These are phyloP conservation scores for Eciton burchellii DNA, from an alignment of 1,140 invertebrate species.

Conservation along the genomic window DNA sequence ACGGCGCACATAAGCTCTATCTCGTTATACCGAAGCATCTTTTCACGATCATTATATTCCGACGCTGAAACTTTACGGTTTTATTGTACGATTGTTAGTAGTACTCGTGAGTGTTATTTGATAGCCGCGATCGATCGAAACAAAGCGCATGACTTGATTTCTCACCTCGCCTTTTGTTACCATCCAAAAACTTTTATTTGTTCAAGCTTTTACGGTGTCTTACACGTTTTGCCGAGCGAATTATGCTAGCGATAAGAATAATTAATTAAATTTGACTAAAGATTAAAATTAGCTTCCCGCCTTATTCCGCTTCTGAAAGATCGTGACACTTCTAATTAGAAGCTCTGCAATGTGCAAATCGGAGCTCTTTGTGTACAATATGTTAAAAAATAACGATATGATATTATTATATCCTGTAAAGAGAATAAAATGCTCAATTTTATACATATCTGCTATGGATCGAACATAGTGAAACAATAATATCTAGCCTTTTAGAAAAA, in stretches of 20 bases:
- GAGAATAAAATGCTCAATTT: too few relatives aligned
- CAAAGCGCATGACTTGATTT: background rate
- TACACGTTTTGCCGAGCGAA: background rate
- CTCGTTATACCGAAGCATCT: background rate
- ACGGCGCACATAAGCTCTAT: background rate
- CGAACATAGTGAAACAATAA: too few relatives aligned
- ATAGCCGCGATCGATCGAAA: background rate
- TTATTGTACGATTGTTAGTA: too few relatives aligned
- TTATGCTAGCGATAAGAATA: background rate
- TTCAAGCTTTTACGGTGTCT: background rate
- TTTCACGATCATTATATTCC: background rate
- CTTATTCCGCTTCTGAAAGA: background rate
- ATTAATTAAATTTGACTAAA: constrained; percentile 3
- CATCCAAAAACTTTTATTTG: background rate
- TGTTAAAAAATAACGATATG: background rate
- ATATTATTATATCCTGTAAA: too few relatives aligned
- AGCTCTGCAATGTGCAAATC: too few relatives aligned
- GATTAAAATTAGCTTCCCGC: background rate
- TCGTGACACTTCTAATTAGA: too few relatives aligned
- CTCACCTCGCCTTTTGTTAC: background rate
- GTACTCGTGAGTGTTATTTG: too few relatives aligned
- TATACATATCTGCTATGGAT: too few relatives aligned
- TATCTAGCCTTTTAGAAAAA: constrained; percentile 31
- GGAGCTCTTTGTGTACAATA: background rate
- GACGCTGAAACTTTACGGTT: background rate